A percentile compares a stretch with the other conserved stretches of the same genome.
These are phyloP conservation scores for Petrolisthes manimaculis DNA, from an alignment of 2,888 invertebrate species.

Conservation along the genomic window DNA sequence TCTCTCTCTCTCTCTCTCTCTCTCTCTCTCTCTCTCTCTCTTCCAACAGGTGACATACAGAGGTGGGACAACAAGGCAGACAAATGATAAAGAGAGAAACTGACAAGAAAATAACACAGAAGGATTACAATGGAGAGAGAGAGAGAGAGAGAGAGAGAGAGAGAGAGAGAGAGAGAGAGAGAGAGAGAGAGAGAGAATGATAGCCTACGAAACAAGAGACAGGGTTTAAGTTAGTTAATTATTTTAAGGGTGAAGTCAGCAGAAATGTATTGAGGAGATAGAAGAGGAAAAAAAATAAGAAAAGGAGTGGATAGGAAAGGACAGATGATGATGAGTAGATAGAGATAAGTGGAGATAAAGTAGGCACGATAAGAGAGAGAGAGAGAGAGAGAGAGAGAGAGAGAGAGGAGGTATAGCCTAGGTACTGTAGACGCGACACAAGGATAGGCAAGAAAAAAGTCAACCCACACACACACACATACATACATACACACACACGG, in stretches of 20 bases:
- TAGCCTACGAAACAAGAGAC: neutral
- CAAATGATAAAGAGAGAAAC: neutral
- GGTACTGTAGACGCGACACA: neutral
- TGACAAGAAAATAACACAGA: neutral
- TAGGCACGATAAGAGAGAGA: constrained; percentile 12
- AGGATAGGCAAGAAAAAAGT: neutral
- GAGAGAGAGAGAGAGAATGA: constrained; percentile 18
- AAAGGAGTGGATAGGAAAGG: neutral
- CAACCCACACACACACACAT: neutral
- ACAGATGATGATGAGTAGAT: neutral
- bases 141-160: neutral
- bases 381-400: constrained; percentile 38
- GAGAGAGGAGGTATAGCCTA: neutral
- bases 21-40: too few relatives aligned
- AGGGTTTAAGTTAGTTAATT: neutral
- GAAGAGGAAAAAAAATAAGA: neutral
- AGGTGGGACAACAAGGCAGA: neutral
- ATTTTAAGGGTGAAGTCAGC: too few relatives aligned
- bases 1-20: too few relatives aligned
- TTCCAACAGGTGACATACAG: too few relatives aligned
- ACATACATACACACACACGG: neutral
- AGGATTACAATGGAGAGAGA: neutral
- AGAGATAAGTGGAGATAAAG: neutral
- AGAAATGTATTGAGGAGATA: neutral
- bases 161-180: constrained; percentile 16